These are phyloP conservation scores for Cancer borealis DNA, from an alignment of 2,888 invertebrate species.

Conservation along the genomic window DNA sequence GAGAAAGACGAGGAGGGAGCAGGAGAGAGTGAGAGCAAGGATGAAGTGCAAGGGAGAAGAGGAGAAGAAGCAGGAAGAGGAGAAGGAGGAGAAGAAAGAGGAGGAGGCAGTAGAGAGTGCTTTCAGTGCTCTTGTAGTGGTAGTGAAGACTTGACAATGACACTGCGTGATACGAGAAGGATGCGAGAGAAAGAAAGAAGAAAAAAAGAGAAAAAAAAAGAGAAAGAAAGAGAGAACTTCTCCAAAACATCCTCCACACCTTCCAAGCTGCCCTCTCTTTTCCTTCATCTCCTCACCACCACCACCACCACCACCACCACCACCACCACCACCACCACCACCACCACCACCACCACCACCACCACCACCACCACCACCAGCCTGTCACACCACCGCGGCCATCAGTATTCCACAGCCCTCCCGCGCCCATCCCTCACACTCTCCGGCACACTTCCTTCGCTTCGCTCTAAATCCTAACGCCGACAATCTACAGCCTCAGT, in stretches of 20 bases:
- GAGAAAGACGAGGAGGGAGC: background rate
- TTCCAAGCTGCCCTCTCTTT: too few relatives aligned
- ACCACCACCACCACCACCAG: background rate
- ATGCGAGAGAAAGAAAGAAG: constrained; percentile 1
- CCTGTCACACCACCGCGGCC: background rate
- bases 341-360: background rate
- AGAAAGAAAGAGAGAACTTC: background rate
- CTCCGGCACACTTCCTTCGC: constrained; percentile 22
- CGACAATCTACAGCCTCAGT: constrained; percentile 32
- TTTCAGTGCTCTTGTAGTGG: background rate
- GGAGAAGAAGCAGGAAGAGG: background rate
- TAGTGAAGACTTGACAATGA: background rate
- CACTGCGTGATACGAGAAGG: background rate
- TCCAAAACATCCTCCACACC: background rate
- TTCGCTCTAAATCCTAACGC: constrained; percentile 16
- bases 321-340: background rate
- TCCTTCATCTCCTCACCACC: background rate
- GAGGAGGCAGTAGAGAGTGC: background rate
- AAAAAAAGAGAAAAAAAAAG: background rate
- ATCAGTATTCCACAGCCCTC: constrained; percentile 24
- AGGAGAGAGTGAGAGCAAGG: too few relatives aligned
- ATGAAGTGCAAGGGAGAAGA: background rate
- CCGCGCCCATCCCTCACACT: constrained; percentile 13
- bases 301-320: background rate
- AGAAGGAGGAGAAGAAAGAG: background rate